Percentiles rank a stretch among this genome's conserved stretches.
Evolutionary conservation across 1,140 invertebrate genomes (phyloP).

Genomic region (Cherax quadricarinatus): DNA sequence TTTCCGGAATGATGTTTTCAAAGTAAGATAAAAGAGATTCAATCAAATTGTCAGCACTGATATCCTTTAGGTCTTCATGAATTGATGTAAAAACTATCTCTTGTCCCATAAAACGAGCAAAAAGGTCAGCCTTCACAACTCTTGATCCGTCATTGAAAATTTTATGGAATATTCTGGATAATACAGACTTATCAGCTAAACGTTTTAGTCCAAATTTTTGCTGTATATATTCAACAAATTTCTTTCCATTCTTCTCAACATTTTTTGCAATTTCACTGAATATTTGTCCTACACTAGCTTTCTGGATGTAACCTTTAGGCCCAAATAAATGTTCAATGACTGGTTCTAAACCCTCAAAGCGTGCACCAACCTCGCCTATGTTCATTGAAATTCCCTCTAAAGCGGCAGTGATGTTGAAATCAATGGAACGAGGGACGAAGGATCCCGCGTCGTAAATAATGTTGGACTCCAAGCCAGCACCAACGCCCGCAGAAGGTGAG

Average conservation of each 20-base stretch:
- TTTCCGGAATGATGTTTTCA: not conserved
- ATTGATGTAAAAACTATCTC: slow-evolving; percentile 47
- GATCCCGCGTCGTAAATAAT: slow-evolving; percentile 57
- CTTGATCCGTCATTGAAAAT: not conserved
- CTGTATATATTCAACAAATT: not conserved
- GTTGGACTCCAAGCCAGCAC: slow-evolving; percentile 55
- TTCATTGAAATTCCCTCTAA: slow-evolving; percentile 29
- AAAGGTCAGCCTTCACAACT: slow-evolving; percentile 13
- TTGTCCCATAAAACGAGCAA: slow-evolving; percentile 42
- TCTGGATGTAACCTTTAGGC: slow-evolving; percentile 35
- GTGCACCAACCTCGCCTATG: slow-evolving; percentile 41
- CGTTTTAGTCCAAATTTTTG: not conserved
- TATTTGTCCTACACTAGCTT: not conserved
- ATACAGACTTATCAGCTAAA: not conserved
- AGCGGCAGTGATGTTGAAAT: slow-evolving; percentile 27
- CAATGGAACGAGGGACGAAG: slow-evolving; percentile 54
- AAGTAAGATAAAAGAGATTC: not conserved
- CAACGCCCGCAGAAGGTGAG: slow-evolving; percentile 19
- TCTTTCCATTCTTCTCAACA: not conserved
- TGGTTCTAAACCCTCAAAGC: slow-evolving; percentile 42
- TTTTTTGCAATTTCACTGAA: not conserved
- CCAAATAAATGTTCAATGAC: slow-evolving; percentile 33
- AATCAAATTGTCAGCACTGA: not conserved
- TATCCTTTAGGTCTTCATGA: not conserved
- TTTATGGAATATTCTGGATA: not conserved